Evolutionary conservation across 2,888 invertebrate genomes (phyloP).

Genomic region (Amphipoea lucens): DNA sequence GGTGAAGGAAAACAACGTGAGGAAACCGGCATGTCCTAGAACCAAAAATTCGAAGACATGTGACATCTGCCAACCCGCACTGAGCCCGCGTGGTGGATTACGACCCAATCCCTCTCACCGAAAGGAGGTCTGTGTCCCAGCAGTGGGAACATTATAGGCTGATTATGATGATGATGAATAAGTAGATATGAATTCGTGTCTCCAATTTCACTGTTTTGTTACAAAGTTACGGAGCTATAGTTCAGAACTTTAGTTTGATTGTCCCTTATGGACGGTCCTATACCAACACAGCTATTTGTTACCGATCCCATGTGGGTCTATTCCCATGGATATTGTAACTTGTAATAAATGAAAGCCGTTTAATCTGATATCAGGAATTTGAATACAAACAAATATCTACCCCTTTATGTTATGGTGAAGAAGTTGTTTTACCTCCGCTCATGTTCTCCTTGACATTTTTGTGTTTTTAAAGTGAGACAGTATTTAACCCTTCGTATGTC

Average conservation of each 20-base stretch:
- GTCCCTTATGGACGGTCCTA: constrained; percentile 40
- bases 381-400: constrained; percentile 6
- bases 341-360: constrained; percentile 18
- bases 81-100: too few relatives aligned
- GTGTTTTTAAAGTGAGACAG: not conserved
- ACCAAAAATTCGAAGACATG: too few relatives aligned
- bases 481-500: too few relatives aligned
- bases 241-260: constrained; percentile 16
- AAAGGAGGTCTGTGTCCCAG: too few relatives aligned
- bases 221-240: constrained; percentile 34
- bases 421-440: not conserved
- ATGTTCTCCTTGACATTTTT: not conserved
- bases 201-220: constrained; percentile 23
- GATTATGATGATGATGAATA: too few relatives aligned
- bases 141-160: too few relatives aligned
- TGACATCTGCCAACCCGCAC: too few relatives aligned
- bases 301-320: not conserved
- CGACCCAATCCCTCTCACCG: too few relatives aligned
- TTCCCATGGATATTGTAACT: constrained; percentile 15
- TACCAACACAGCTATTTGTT: constrained; percentile 48
- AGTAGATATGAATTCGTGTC: not conserved
- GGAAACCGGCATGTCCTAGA: too few relatives aligned
- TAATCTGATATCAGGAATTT: constrained; percentile 6
- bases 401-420: not conserved
- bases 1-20: too few relatives aligned